Evolutionary conservation across 2,113 vertebrate genomes (phyloP), one percentile per base, ranked within the genome.

Genomic region (Toxotes chatareus): DNA sequence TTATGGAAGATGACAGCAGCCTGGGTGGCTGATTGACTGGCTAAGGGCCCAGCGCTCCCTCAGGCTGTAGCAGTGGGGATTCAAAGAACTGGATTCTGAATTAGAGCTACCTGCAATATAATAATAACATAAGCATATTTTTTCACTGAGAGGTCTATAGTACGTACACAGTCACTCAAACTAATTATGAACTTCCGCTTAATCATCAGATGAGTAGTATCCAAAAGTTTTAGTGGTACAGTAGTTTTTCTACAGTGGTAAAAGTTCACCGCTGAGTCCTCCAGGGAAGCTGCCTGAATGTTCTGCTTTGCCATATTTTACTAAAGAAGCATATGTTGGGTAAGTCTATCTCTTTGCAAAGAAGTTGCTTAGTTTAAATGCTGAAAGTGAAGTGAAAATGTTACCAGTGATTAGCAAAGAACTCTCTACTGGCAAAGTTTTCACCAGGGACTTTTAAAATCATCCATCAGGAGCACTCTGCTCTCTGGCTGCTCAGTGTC

Each of bases 21-120:
- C 47, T 51, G 36, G 61, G 75, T 73, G 74, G 80, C 76, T 87
- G 84, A 90, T 72, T 81, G 73, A 83, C 76, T 70, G 83, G 55
- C n/a, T 74, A 47, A 80, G 27, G 10, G 73, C 42, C 49, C 23
- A 5, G 57, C 0, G 0, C 76, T 74, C 47, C 75, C 53, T 76
- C 65, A 70, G 71, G 68, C 71, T 68, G 76, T 67, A 72, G 64
- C 75, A 55, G 73, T 23, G 17, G 19, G 61, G 69, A 82, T 76
- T 80, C 49, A 80, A 71, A 78, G 31, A 88, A 47, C 34, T 60
- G 19, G 27, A 69, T 63, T 53, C 13, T 27, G 66, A 40, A 79
- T 64, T 55, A 73, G 13, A 64, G 64, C 49, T 44, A 46, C 53
- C 9, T 19, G 14, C 34, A 60, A 69, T 66, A 67, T 36, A 85